Percentiles rank a stretch among this genome's conserved stretches.
These are phyloP conservation scores for Drosophila orosa DNA, from an alignment of 1,140 invertebrate genomes.

Conservation along the genomic window DNA sequence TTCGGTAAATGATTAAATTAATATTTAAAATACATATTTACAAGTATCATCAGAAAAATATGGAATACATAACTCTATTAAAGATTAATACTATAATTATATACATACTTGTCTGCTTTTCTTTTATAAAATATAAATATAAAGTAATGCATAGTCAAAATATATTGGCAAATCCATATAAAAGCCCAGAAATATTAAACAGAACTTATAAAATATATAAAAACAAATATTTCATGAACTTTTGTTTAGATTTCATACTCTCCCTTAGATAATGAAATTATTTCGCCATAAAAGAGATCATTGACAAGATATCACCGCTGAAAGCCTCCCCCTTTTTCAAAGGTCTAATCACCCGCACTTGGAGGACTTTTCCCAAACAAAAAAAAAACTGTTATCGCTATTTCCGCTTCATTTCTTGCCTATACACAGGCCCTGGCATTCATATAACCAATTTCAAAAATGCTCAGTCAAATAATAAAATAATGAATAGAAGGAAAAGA, in stretches of 20 bases:
- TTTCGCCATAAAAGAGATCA: constrained; percentile 10
- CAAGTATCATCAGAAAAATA: too few species aligned
- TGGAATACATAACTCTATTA: too few species aligned
- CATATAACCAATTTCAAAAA: constrained; percentile 53
- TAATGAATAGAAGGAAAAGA: constrained; percentile 37
- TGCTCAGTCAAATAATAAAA: constrained; percentile 19
- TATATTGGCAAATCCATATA: too few species aligned
- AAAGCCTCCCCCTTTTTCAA: constrained; percentile 17
- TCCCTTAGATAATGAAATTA: not conserved
- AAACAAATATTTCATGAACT: not conserved
- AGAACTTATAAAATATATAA: not conserved
- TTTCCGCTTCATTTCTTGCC: constrained; percentile 42
- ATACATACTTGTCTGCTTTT: too few species aligned
- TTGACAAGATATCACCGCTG: not conserved
- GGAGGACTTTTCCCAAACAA: constrained; percentile 18
- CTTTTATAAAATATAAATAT: too few species aligned
- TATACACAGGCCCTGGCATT: constrained; percentile 15
- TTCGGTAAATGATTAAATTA: too few species aligned
- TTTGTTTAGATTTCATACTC: not conserved
- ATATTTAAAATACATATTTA: too few species aligned
- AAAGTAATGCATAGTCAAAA: too few species aligned
- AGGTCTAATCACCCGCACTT: constrained; percentile 29
- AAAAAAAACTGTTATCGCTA: constrained; percentile 17
- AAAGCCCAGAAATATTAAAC: not conserved
- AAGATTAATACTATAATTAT: too few species aligned